phyloP scores from a whole-genome alignment of 2,888 invertebrate genomes.

The Lepetodrilus schrolli region DNA sequence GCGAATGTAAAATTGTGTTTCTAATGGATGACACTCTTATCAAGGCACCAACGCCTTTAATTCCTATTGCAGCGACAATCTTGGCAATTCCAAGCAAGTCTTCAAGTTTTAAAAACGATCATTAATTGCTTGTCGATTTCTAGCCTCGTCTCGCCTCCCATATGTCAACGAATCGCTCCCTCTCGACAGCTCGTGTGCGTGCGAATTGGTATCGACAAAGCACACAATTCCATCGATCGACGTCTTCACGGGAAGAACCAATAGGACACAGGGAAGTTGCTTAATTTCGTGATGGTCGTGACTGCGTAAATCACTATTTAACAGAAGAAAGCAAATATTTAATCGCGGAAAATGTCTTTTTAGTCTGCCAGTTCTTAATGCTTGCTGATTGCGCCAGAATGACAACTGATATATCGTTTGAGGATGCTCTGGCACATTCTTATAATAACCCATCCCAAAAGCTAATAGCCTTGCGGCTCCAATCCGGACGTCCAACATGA shows the following conservation, averaged over 20 bases:
- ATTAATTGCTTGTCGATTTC: conserved; percentile 16
- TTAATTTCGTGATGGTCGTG: conserved; percentile 33
- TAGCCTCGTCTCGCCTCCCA: background rate
- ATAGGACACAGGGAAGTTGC: background rate
- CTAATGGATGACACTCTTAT: conserved; percentile 15
- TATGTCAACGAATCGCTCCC: background rate
- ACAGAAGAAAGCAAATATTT: conserved; percentile 38
- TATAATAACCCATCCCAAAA: background rate
- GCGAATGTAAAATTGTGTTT: background rate
- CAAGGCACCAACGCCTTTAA: background rate
- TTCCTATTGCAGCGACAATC: conserved; percentile 2
- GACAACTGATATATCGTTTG: conserved; percentile 26
- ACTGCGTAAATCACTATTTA: conserved; percentile 34
- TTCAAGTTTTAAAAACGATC: conserved; percentile 17
- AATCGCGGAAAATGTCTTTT: conserved; percentile 36
- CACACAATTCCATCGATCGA: background rate
- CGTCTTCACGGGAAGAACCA: background rate
- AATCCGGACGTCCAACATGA: background rate
- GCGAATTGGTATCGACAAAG: background rate
- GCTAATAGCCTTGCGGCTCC: conserved; percentile 18
- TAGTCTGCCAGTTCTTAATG: conserved; percentile 28
- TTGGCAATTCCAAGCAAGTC: conserved; percentile 18
- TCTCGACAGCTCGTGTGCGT: background rate
- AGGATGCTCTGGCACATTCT: conserved; percentile 8
- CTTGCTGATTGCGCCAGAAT: conserved; percentile 17